Conservation (phyloP, 1,140 invertebrate species). For the Mercenaria mercenaria region DNA sequence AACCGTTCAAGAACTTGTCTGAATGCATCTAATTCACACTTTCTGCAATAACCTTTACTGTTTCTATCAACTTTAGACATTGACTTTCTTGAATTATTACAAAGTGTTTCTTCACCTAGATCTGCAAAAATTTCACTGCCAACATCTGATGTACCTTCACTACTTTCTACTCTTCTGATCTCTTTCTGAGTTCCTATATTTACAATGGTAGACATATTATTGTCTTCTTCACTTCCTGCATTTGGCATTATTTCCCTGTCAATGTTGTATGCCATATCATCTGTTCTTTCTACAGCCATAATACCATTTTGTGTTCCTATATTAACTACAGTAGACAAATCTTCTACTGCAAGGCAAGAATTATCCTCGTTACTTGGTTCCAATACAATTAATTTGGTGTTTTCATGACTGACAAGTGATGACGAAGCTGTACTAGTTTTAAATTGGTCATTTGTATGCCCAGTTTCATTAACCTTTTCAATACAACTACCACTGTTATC, state of each 20-base stretch:
- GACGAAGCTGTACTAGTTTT: too few species aligned
- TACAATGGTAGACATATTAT: background rate
- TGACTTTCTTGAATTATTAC: background rate
- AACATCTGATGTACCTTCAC: background rate
- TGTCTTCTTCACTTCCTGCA: background rate
- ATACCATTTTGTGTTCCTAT: background rate
- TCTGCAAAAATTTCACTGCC: background rate
- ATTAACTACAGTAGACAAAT: background rate
- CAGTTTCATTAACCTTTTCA: too few species aligned
- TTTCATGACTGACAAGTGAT: too few species aligned
- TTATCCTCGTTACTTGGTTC: too few species aligned
- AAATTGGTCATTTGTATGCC: too few species aligned
- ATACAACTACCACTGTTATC: too few species aligned
- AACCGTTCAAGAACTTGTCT: background rate
- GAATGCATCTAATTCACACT: constrained; percentile 7
- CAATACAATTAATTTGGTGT: too few species aligned
- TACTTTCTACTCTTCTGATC: background rate
- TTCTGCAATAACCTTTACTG: background rate
- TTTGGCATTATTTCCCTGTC: background rate
- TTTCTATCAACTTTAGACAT: background rate
- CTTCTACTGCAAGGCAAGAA: too few species aligned
- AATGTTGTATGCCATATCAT: background rate
- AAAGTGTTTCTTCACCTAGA: background rate
- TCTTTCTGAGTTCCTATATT: background rate
- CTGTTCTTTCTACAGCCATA: background rate